phyloP scores from a whole-genome alignment of 2,113 vertebrate genomes.

The Lichenostomus cassidix region DNA sequence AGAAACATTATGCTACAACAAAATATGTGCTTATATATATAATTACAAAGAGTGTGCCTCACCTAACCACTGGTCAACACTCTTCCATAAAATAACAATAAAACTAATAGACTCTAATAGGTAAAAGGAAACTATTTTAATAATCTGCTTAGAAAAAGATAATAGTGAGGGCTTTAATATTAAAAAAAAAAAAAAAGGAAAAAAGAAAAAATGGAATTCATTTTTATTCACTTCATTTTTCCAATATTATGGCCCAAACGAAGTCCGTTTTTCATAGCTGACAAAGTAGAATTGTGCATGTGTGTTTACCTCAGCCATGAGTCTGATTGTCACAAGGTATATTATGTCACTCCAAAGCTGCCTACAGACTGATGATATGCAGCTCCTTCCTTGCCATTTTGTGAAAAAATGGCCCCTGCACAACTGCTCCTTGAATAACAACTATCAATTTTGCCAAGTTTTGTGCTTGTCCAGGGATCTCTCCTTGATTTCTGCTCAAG shows the following conservation, averaged over 20 bases:
- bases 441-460: not conserved
- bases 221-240: not conserved
- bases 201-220: fast-evolving
- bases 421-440: not conserved
- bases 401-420: not conserved
- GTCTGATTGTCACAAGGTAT: not conserved
- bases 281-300: fast-evolving
- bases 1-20: not conserved
- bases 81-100: not conserved
- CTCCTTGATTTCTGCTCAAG: not conserved
- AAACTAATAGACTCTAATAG: not conserved
- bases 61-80: fast-evolving
- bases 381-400: not conserved
- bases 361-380: not conserved
- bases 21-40: not conserved
- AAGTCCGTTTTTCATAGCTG: not conserved
- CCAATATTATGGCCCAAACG: not conserved
- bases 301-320: not conserved
- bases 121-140: not conserved
- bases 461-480: not conserved
- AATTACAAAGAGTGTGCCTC: fast-evolving
- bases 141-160: not conserved
- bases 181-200: too few species aligned
- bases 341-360: not conserved
- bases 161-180: not conserved